phyloP scores from a whole-genome alignment of 2,113 vertebrate genomes.

The Eonycteris spelaea region DNA sequence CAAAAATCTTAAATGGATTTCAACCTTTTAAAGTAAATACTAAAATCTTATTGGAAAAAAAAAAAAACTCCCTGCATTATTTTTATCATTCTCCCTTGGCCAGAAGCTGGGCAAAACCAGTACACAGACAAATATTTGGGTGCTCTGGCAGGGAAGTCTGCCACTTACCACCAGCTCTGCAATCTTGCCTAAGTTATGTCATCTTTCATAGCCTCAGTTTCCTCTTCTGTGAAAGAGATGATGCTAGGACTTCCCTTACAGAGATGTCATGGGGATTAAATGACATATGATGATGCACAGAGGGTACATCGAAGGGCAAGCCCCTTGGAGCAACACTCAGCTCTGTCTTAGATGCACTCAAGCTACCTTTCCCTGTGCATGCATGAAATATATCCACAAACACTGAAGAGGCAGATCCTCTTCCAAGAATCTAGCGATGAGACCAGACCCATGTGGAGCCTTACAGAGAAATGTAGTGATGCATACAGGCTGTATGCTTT shows the following conservation, averaged over 20 bases:
- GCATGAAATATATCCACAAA: slow-evolving; percentile 21
- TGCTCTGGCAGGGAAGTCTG: accelerated
- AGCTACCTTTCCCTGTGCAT: not conserved
- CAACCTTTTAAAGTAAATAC: not conserved
- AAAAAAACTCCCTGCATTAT: not conserved
- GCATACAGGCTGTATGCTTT: slow-evolving; percentile 26
- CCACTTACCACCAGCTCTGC: not conserved
- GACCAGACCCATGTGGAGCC: not conserved
- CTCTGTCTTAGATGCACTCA: not conserved
- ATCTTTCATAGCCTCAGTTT: not conserved
- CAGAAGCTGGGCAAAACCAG: not conserved
- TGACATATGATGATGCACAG: accelerated
- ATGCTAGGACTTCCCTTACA: not conserved
- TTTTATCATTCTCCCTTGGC: not conserved
- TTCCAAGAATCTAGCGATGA: slow-evolving; percentile 48
- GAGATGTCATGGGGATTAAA: not conserved
- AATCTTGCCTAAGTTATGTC: not conserved
- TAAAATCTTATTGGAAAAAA: not conserved
- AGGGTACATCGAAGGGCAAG: accelerated
- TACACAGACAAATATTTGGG: not conserved
- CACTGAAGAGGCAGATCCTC: not conserved
- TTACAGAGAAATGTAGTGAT: slow-evolving; percentile 58
- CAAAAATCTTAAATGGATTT: not conserved
- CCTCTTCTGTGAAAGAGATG: not conserved
- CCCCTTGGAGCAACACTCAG: not conserved